Percentiles rank a stretch among this genome's conserved stretches.
Conservation (phyloP, 2,888 invertebrate genomes). For the Pristionchus mayeri region DNA sequence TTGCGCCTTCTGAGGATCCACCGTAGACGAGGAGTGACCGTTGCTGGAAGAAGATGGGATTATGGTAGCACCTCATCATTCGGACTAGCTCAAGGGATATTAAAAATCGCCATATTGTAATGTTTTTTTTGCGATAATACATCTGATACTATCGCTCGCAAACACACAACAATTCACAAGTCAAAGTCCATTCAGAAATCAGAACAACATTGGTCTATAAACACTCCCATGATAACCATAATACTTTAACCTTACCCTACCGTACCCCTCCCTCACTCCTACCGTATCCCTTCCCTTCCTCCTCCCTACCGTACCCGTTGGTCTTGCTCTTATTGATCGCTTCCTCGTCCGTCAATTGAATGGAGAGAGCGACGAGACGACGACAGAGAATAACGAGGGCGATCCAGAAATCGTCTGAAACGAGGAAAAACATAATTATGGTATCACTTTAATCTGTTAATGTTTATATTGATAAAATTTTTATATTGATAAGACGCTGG, state of each 20-base stretch:
- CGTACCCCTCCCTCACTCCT: not conserved
- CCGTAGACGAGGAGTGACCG: not conserved
- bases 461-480: no score
- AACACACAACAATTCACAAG: no score
- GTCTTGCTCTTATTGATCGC: conserved; percentile 56
- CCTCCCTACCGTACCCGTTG: conserved; percentile 44
- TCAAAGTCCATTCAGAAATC: not conserved
- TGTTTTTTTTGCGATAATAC: no score
- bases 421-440: no score
- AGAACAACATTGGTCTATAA: not conserved
- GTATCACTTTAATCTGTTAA: no score
- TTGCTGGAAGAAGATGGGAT: not conserved
- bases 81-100: no score
- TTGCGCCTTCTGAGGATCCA: conserved; percentile 49
- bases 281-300: no score
- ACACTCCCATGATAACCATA: not conserved
- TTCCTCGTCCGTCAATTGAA: conserved; percentile 74
- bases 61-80: no score
- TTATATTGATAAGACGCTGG: no score
- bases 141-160: no score
- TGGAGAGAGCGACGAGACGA: conserved; percentile 80
- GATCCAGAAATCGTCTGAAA: conserved; percentile 79
- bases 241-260: not conserved
- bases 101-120: no score
- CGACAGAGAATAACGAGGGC: conserved; percentile 83